Evolutionary conservation across 1,140 invertebrate genomes (phyloP).

Genomic region (Ips nitidus): DNA sequence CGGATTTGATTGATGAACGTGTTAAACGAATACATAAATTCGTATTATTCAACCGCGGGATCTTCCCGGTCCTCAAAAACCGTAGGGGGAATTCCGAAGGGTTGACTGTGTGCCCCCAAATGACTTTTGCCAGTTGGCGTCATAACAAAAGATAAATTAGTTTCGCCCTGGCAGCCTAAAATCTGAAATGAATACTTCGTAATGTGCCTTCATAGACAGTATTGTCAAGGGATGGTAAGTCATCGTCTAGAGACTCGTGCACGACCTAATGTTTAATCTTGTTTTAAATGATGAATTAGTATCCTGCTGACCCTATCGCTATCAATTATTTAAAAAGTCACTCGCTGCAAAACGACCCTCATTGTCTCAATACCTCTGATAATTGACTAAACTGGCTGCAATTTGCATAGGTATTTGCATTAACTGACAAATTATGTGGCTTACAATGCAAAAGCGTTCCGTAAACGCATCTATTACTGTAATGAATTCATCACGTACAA

Average conservation of each 20-base stretch:
- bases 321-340: neutral
- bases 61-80: slow-evolving; percentile 18
- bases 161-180: slow-evolving; percentile 16
- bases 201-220: slow-evolving; percentile 8
- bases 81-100: slow-evolving; percentile 9
- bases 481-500: slow-evolving; percentile 31
- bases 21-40: slow-evolving; percentile 22
- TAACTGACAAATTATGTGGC: slow-evolving; percentile 17
- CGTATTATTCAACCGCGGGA: slow-evolving; percentile 18
- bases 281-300: slow-evolving; percentile 2
- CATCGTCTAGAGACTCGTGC: neutral
- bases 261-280: neutral
- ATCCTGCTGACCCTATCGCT: too few relatives aligned
- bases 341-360: neutral
- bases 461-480: slow-evolving; percentile 29
- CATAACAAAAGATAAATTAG: slow-evolving; percentile 31
- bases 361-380: slow-evolving; percentile 13
- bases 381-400: slow-evolving; percentile 8
- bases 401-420: slow-evolving; percentile 23
- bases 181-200: slow-evolving; percentile 17
- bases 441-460: slow-evolving; percentile 19
- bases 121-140: slow-evolving; percentile 30
- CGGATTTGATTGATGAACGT: slow-evolving; percentile 13
- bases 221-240: slow-evolving; percentile 14
- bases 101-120: slow-evolving; percentile 19